Percentiles rank a stretch among this genome's conserved stretches.
Conservation (phyloP, 1,140 invertebrate species). For the Dendroctonus ponderosae region DNA sequence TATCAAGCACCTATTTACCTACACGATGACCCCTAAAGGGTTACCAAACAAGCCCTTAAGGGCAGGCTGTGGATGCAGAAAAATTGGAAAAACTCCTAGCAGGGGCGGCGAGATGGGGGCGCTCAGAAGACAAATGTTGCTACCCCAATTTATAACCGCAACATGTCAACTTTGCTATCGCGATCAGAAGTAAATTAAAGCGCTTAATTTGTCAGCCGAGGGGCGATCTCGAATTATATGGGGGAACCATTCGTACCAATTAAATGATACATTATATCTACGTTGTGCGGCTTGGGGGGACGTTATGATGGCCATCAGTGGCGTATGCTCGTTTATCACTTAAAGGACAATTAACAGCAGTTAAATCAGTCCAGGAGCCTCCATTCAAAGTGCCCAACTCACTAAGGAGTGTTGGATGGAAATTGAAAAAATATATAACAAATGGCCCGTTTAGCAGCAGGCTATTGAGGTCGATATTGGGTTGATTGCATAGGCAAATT, state of each 20-base stretch:
- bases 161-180: conserved; percentile 41
- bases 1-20: not conserved
- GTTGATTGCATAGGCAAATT: too few species aligned
- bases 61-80: too few species aligned
- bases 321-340: conserved; percentile 12
- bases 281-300: conserved; percentile 5
- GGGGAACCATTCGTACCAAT: conserved; percentile 33
- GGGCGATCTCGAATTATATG: conserved; percentile 38
- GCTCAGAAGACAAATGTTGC: conserved; percentile 36
- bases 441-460: too few species aligned
- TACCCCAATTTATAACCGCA: conserved; percentile 35
- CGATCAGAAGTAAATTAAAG: conserved; percentile 46
- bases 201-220: conserved; percentile 44
- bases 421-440: too few species aligned
- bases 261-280: conserved; percentile 38
- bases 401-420: too few species aligned
- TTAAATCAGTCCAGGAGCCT: too few species aligned
- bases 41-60: too few species aligned
- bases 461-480: too few species aligned
- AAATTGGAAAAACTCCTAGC: too few species aligned
- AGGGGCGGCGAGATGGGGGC: conserved; percentile 22
- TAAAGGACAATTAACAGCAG: not conserved
- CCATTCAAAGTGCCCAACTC: too few species aligned
- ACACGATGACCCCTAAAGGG: not conserved
- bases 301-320: conserved; percentile 16